Evolutionary conservation across 2,113 vertebrate genomes (phyloP), one percentile per base, ranked within the genome.

Genomic region (Octodon degus): DNA sequence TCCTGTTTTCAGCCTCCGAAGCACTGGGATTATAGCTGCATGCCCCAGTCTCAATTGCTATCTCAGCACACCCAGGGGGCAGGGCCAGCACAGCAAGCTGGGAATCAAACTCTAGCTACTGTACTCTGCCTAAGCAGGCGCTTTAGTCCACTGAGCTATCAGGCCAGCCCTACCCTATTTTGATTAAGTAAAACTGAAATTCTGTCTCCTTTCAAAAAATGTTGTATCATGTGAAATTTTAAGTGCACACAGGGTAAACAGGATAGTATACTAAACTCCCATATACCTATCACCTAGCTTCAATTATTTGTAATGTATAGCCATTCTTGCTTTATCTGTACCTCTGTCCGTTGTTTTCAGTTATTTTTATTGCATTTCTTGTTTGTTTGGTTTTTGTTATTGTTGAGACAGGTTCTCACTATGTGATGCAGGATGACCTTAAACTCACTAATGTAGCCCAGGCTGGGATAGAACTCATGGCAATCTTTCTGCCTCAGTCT

Each of bases 111-210:
- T 17, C 55, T 17, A 58, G 55, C 16, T 16, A 5, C 55, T 58
- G 55, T 16, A 5, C 16, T 58, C 1, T 58, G 16, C 14, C 55
- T 58, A 58, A 58, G 55, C 17, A 58, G 17, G 55, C 16, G 4
- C 55, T 58, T 58, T 58, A 5, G 55, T 58, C 55, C 55, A 19
- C 55, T 58, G 55, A 19, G 16, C 55, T 58, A 19, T 58, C 55
- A 58, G 55, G 16, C 55, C 17, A 16, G 17, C 4, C 17, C 1
- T 58, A 58, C 95, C 95, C 79, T 90, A 68, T 88, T 96, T 90
- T 90, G 47, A 50, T 90, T 92, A 90, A 83, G 47, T 93, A 80
- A 76, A 40, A 80, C 34, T 89, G 83, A 90, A 94, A 89, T 89
- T 86, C 47, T 43, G 7, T 50, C 89, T 40, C 19, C 1, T 95